These are phyloP conservation scores for Hormiphora californensis DNA, from an alignment of 37 sponge, comb jelly and placozoan genomes.

Conservation along the genomic window DNA sequence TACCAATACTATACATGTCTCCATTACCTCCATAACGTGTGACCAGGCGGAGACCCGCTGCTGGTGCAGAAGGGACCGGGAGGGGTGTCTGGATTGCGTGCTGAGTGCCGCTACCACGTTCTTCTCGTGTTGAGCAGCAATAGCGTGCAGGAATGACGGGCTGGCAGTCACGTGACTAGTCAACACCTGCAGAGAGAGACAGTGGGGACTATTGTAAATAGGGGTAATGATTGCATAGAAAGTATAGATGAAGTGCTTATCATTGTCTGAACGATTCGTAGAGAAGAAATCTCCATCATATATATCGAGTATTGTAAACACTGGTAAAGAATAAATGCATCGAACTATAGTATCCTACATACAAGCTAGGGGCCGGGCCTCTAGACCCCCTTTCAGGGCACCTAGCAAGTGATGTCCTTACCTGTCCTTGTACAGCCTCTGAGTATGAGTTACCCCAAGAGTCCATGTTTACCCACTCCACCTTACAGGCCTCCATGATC, in stretches of 20 bases:
- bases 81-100: slow-evolving; percentile 41
- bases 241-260: no score
- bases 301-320: no score
- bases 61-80: slow-evolving; percentile 1
- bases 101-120: slow-evolving; percentile 44
- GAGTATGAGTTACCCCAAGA: slow-evolving; percentile 45
- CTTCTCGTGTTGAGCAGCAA: slow-evolving; percentile 51
- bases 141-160: slow-evolving; percentile 31
- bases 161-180: slow-evolving; percentile 34
- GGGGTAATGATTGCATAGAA: no score
- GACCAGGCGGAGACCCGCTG: slow-evolving; percentile 46
- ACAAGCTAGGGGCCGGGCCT: no score
- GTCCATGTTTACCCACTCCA: slow-evolving; percentile 51
- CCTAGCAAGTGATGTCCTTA: no score
- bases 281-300: no score
- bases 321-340: no score
- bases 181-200: neutral
- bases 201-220: no score
- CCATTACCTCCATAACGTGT: slow-evolving; percentile 18
- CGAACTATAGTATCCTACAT: no score
- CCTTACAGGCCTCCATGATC: slow-evolving; percentile 46
- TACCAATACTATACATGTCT: no score
- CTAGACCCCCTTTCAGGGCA: no score
- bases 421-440: neutral
- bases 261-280: no score